Conservation (phyloP, 2,888 invertebrate species). For the Coronaproctus castanopsis region DNA sequence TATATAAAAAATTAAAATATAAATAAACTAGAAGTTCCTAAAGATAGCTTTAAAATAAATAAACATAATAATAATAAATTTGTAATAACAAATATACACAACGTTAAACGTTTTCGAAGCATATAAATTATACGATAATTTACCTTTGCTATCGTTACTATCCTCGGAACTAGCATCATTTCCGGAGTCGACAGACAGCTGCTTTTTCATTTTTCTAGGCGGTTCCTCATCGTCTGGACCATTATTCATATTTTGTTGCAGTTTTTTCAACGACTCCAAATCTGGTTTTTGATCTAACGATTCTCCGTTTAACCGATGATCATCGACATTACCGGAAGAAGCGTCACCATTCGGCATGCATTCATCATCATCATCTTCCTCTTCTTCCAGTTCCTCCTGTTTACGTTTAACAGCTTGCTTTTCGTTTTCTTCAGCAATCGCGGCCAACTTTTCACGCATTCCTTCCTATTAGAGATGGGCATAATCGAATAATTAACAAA, state of each 20-base stretch:
- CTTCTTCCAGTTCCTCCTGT: constrained; percentile 31
- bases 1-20: no score
- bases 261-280: background rate
- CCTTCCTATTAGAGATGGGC: constrained; percentile 50
- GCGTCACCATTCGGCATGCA: background rate
- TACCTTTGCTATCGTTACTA: constrained; percentile 66
- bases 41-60: no score
- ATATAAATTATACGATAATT: no score
- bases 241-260: background rate
- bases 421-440: constrained; percentile 35
- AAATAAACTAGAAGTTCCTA: no score
- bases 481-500: no score
- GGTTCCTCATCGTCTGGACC: background rate
- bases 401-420: constrained; percentile 32
- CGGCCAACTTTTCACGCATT: constrained; percentile 61
- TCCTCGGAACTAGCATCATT: constrained; percentile 88
- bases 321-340: background rate
- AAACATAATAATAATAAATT: no score
- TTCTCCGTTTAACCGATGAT: background rate
- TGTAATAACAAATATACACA: no score
- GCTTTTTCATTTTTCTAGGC: constrained; percentile 30
- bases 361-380: constrained; percentile 23
- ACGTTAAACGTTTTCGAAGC: no score
- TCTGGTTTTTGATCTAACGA: background rate
- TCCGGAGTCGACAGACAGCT: constrained; percentile 57